Percentiles rank a stretch among this genome's conserved stretches.
These are phyloP conservation scores for Pollicipes pollicipes DNA, from an alignment of 1,140 invertebrate genomes.

Conservation along the genomic window DNA sequence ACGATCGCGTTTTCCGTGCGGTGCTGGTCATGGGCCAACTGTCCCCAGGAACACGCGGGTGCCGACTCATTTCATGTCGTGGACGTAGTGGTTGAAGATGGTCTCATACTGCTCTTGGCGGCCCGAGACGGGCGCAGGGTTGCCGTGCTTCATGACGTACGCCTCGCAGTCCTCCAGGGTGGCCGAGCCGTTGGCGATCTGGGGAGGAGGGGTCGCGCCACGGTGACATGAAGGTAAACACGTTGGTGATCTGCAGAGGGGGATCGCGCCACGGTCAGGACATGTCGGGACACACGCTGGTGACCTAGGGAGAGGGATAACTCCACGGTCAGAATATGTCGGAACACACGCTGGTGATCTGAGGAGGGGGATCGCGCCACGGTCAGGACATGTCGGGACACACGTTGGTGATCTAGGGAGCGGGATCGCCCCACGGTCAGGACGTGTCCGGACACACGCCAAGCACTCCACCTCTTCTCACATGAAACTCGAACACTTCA, in stretches of 20 bases:
- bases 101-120: slow-evolving; percentile 31
- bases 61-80: slow-evolving; percentile 1
- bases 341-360: slow-evolving; percentile 35
- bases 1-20: no score
- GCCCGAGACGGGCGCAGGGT: slow-evolving; percentile 25
- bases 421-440: slow-evolving; percentile 31
- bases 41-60: no score
- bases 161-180: slow-evolving; percentile 41
- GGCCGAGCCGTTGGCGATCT: slow-evolving; percentile 34
- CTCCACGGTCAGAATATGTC: slow-evolving; percentile 23
- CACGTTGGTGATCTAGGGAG: slow-evolving; percentile 34
- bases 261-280: slow-evolving; percentile 31
- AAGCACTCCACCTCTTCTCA: no score
- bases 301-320: slow-evolving; percentile 35
- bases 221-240: slow-evolving; percentile 26
- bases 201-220: slow-evolving; percentile 35
- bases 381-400: slow-evolving; percentile 21
- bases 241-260: slow-evolving; percentile 33
- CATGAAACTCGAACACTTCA: no score
- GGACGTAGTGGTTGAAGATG: slow-evolving; percentile 29
- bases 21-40: no score
- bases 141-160: slow-evolving; percentile 26
- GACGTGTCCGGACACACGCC: slow-evolving; percentile 31
- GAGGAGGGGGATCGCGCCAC: slow-evolving; percentile 35
- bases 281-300: slow-evolving; percentile 31